Conservation (phyloP, 2,113 vertebrate genomes). For the Choloepus hoffmanni region DNA sequence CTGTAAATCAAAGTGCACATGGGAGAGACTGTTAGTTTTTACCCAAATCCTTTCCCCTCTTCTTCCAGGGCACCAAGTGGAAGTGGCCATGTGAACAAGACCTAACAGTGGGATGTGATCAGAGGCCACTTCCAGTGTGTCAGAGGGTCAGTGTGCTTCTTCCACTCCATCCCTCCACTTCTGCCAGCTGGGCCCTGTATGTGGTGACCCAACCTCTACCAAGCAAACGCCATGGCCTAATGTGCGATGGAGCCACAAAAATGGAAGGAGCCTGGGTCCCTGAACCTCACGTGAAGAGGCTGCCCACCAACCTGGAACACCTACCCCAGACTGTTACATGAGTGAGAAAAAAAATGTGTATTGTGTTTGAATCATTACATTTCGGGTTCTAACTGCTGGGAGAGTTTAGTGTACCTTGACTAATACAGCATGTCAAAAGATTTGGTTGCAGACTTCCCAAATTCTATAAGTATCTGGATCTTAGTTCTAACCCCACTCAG, state of each 20-base stretch:
- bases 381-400: not conserved
- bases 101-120: not conserved
- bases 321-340: not conserved
- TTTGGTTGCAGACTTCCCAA: not conserved
- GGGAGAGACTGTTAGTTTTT: not conserved
- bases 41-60: not conserved
- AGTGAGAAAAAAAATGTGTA: not conserved
- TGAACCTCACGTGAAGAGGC: not conserved
- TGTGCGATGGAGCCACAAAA: not conserved
- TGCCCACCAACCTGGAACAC: not conserved
- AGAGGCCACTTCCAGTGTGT: not conserved
- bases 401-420: not conserved
- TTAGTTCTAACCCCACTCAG: not conserved
- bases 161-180: not conserved
- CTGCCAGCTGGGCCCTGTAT: not conserved
- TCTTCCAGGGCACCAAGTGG: not conserved
- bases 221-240: not conserved
- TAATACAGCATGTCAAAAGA: not conserved
- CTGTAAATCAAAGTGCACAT: not conserved
- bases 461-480: not conserved
- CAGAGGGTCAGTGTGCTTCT: not conserved
- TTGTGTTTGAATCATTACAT: not conserved
- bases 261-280: not conserved
- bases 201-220: not conserved
- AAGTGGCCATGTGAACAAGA: not conserved